Percentiles rank a stretch among this genome's conserved stretches.
phyloP scores from a whole-genome alignment of 2,113 vertebrate genomes.

The Tyrannus savana region DNA sequence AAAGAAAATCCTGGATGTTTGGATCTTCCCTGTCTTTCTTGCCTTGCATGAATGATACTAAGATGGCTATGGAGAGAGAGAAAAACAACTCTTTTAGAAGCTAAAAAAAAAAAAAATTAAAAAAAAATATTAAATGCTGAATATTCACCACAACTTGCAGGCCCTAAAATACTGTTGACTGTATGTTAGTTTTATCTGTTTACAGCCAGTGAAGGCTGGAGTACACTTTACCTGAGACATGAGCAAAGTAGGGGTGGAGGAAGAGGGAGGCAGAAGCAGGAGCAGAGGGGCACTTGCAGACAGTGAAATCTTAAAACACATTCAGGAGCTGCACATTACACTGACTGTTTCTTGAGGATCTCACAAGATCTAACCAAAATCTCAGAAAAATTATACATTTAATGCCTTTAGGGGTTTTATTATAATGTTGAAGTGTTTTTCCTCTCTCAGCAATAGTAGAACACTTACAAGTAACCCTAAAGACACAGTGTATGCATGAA shows the following conservation, averaged over 20 bases:
- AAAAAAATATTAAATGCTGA: background rate
- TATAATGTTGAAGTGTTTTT: background rate
- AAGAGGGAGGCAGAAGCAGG: background rate
- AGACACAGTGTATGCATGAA: background rate
- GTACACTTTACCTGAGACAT: background rate
- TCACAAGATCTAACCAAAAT: background rate
- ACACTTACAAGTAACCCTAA: background rate
- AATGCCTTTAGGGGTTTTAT: background rate
- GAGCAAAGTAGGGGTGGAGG: background rate
- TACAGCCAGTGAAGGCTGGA: background rate
- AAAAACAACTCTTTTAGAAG: slow-evolving; percentile 79
- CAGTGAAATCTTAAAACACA: background rate
- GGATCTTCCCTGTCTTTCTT: slow-evolving; percentile 65
- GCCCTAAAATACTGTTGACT: background rate
- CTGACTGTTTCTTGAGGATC: background rate
- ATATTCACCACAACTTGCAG: background rate
- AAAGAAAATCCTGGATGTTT: slow-evolving; percentile 65
- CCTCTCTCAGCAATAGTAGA: background rate
- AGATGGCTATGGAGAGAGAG: slow-evolving; percentile 71
- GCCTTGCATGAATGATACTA: slow-evolving; percentile 79
- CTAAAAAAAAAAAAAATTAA: background rate
- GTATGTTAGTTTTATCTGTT: background rate
- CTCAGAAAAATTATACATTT: background rate
- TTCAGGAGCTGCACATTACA: background rate
- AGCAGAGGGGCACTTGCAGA: background rate